Conservation (phyloP, 2,113 vertebrate genomes). For the Bungarus multicinctus region DNA sequence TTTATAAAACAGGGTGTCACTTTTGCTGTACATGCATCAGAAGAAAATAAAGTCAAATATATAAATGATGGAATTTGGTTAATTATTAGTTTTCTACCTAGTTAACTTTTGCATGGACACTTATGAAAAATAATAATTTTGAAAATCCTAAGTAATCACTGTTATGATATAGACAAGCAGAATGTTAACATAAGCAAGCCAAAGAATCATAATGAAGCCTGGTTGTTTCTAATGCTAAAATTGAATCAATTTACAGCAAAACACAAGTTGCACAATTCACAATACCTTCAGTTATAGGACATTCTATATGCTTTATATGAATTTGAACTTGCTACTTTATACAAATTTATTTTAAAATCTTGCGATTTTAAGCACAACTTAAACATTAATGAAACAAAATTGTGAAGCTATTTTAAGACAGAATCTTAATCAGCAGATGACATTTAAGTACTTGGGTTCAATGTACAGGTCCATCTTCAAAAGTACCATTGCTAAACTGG, state of each 20-base stretch:
- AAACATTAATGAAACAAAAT: neutral
- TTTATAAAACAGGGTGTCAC: constrained; percentile 33
- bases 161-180: neutral
- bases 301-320: neutral
- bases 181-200: neutral
- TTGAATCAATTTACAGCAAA: too few relatives aligned
- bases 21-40: neutral
- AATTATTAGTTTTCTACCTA: neutral
- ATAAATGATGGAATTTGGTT: fast-evolving
- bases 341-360: neutral
- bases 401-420: neutral
- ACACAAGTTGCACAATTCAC: neutral
- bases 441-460: neutral
- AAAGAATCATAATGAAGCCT: neutral
- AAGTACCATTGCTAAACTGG: neutral
- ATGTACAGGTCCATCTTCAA: neutral
- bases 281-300: neutral
- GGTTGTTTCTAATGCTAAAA: neutral
- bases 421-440: neutral
- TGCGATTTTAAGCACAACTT: neutral
- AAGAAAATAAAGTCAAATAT: constrained; percentile 44
- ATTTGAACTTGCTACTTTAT: neutral
- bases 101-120: neutral
- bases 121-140: neutral
- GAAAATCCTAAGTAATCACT: neutral